Conservation (phyloP, 2,888 invertebrate genomes). For the Yponomeuta sedellus region DNA sequence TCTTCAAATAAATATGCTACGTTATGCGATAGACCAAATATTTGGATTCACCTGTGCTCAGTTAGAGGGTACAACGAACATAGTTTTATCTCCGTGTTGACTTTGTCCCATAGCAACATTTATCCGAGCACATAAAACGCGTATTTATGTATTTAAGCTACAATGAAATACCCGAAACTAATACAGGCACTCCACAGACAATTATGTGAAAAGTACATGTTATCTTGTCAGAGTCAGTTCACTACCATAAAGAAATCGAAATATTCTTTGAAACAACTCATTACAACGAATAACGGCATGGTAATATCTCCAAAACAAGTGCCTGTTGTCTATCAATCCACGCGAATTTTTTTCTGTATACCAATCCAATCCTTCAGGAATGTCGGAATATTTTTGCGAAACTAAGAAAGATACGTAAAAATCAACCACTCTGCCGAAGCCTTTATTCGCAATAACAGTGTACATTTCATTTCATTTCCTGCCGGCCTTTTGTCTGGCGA, state of each 20-base stretch:
- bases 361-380: background rate
- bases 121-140: background rate
- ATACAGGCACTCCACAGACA: background rate
- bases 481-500: constrained; percentile 8
- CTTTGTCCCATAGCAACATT: constrained; percentile 1
- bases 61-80: background rate
- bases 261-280: no score
- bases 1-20: no score
- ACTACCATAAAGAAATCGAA: no score
- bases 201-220: no score
- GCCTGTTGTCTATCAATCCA: no score
- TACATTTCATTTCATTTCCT: constrained; percentile 4
- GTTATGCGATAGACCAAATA: no score
- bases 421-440: background rate
- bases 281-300: no score
- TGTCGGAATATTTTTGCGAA: background rate
- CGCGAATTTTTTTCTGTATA: background rate
- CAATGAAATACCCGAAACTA: constrained; percentile 15
- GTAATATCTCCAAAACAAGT: no score
- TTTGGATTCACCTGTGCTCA: no score
- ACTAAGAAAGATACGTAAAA: background rate
- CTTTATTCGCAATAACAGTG: background rate
- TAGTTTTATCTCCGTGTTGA: background rate
- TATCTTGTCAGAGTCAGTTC: no score
- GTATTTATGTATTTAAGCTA: no score